Percentiles rank a stretch among this genome's conserved stretches.
phyloP scores from a whole-genome alignment of 2,113 vertebrate species.

The Dicaeum eximium region DNA sequence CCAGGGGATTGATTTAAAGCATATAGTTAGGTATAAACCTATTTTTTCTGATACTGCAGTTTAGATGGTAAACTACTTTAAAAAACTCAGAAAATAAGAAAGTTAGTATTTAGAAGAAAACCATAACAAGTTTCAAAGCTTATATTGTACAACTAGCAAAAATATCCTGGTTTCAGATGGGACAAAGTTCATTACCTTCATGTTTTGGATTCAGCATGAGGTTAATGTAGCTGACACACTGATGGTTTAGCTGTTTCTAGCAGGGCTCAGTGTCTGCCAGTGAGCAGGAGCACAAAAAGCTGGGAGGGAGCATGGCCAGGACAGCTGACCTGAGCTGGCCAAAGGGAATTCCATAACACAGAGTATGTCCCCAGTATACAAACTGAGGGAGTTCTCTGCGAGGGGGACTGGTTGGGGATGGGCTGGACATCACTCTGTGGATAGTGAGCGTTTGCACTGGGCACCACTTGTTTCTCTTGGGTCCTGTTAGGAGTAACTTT shows the following conservation, averaged over 20 bases:
- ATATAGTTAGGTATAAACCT: neutral
- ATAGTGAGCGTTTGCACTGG: neutral
- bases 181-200: neutral
- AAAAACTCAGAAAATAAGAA: neutral
- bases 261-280: neutral
- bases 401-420: rapidly evolving
- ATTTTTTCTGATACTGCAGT: neutral
- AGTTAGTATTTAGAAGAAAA: neutral
- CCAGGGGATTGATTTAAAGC: neutral
- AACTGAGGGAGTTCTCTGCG: neutral
- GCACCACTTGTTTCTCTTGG: neutral
- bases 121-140: neutral
- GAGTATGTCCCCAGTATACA: rapidly evolving
- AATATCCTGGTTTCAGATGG: neutral
- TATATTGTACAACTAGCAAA: neutral
- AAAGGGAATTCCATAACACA: neutral
- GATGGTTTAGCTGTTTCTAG: neutral
- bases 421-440: neutral
- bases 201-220: neutral
- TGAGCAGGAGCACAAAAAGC: neutral
- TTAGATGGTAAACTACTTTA: neutral
- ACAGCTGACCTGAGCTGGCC: neutral
- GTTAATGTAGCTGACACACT: neutral
- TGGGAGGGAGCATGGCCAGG: no score
- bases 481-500: neutral